These are phyloP conservation scores for Grallaria varia DNA, from an alignment of 2,113 vertebrate species.

Conservation along the genomic window DNA sequence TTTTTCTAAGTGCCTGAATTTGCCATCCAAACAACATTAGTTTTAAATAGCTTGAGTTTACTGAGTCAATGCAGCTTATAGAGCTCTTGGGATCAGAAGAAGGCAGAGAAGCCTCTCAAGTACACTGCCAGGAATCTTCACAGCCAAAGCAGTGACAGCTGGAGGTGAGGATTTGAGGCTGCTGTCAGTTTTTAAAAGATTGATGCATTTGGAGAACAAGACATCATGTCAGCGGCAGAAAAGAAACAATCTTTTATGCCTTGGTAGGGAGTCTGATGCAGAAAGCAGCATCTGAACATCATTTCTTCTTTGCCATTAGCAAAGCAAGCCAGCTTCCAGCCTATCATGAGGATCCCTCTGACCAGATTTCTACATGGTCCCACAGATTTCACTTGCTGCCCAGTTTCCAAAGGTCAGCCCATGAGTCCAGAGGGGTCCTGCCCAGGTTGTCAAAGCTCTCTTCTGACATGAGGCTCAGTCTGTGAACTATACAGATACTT, in stretches of 20 bases:
- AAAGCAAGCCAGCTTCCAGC: background rate
- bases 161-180: background rate
- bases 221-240: background rate
- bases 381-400: background rate
- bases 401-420: background rate
- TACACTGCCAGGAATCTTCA: background rate
- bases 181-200: background rate
- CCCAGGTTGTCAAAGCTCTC: background rate
- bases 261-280: background rate
- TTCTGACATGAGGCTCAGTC: background rate
- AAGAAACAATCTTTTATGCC: background rate
- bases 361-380: background rate
- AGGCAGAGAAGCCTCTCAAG: background rate
- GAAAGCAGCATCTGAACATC: background rate
- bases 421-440: background rate
- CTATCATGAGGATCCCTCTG: fast-evolving
- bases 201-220: background rate
- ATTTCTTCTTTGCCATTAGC: background rate
- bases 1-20: background rate
- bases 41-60: constrained; percentile 12
- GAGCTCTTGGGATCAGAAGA: background rate
- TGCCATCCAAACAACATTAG: background rate
- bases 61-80: background rate
- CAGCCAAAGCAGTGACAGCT: constrained; percentile 20
- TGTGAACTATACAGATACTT: background rate